phyloP scores from a whole-genome alignment of 2,113 vertebrate genomes.

The Oreochromis aureus region DNA sequence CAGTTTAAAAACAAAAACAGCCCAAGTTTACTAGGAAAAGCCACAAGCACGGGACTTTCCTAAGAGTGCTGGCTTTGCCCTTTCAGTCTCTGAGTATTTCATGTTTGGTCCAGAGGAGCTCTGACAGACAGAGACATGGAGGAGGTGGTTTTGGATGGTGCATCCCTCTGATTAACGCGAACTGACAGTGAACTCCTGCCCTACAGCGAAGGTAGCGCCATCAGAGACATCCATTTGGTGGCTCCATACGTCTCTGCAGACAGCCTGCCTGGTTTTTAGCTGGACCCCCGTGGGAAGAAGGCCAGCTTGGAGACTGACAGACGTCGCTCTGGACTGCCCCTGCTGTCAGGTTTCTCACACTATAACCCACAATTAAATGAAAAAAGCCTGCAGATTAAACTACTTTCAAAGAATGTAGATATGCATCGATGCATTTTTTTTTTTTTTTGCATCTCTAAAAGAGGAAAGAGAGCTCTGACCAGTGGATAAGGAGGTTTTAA shows the following conservation, averaged over 20 bases:
- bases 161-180: slow-evolving; percentile 46
- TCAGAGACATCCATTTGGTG: slow-evolving; percentile 58
- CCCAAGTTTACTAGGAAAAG: background rate
- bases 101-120: background rate
- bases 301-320: slow-evolving; percentile 61
- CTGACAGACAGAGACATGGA: slow-evolving; percentile 1
- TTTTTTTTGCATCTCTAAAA: background rate
- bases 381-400: background rate
- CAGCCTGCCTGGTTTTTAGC: slow-evolving; percentile 11
- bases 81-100: background rate
- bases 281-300: slow-evolving; percentile 61
- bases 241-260: slow-evolving; percentile 47
- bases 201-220: slow-evolving; percentile 48
- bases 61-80: background rate
- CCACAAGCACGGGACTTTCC: background rate
- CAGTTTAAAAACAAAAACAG: background rate
- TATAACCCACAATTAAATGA: background rate
- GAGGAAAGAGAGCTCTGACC: background rate
- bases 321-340: background rate
- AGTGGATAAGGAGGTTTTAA: background rate
- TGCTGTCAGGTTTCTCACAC: slow-evolving; percentile 19
- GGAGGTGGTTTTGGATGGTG: slow-evolving; percentile 24
- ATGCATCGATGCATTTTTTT: background rate
- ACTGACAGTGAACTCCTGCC: slow-evolving; percentile 58
- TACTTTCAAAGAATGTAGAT: background rate